phyloP scores from a whole-genome alignment of 92 coral and sea anemone species.

The Porites cylindrica region DNA sequence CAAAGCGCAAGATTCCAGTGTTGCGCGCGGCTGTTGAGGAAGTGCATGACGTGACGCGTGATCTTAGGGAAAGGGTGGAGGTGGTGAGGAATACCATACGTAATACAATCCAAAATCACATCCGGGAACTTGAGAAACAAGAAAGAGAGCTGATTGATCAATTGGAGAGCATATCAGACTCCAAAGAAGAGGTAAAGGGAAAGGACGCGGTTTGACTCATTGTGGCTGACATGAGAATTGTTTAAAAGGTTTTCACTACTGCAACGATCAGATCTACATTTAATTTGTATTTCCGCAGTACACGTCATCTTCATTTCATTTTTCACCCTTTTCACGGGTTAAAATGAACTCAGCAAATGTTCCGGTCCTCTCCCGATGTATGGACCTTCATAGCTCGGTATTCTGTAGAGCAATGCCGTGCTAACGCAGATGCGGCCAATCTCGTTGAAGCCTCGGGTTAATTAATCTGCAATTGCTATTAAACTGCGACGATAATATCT shows the following conservation, averaged over 20 bases:
- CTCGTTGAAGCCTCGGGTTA: no score
- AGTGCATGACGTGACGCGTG: conserved; percentile 78
- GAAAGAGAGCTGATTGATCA: conserved; percentile 71
- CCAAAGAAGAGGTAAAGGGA: conserved; percentile 78
- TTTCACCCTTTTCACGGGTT: no score
- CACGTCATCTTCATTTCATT: no score
- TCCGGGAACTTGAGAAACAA: conserved; percentile 84
- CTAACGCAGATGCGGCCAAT: no score
- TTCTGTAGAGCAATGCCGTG: no score
- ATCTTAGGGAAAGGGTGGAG: conserved; percentile 78
- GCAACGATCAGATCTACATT: no score
- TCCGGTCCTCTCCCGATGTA: no score
- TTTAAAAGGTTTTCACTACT: background rate
- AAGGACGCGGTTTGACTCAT: background rate
- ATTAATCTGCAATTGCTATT: no score
- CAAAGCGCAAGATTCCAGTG: conserved; percentile 86
- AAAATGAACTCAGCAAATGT: no score
- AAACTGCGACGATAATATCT: no score
- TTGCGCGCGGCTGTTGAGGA: conserved; percentile 87
- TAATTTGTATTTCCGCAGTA: no score
- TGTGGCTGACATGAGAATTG: background rate
- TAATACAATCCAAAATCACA: conserved; percentile 81
- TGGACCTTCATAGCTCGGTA: no score
- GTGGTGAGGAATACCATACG: conserved; percentile 78
- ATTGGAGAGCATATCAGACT: conserved; percentile 74